Evolutionary conservation across 2,113 vertebrate genomes (phyloP).

Genomic region (Scomber scombrus): DNA sequence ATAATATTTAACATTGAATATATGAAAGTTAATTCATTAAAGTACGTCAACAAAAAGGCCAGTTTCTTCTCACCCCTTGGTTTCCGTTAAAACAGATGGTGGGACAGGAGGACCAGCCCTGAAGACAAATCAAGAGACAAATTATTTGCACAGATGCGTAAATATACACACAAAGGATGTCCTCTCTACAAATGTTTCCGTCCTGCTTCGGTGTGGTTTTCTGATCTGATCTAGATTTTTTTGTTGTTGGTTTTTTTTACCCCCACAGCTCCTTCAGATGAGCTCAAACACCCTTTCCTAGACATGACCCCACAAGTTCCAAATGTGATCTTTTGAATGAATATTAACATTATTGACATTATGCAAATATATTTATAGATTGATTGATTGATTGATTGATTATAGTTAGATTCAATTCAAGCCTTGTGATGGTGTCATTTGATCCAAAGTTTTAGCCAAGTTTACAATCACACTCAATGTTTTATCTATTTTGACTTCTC

Average conservation of each 20-base stretch:
- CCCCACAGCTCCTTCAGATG: not conserved
- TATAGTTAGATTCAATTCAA: no score
- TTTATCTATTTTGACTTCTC: no score
- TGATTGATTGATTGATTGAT: no score
- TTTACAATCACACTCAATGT: no score
- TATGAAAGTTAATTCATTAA: not conserved
- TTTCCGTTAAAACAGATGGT: constrained; percentile 92
- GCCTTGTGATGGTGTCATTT: not conserved
- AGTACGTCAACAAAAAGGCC: not conserved
- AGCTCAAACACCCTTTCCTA: not conserved
- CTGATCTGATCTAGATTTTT: not conserved
- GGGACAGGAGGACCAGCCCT: constrained; percentile 86
- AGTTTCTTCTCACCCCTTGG: constrained; percentile 89
- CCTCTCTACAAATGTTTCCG: not conserved
- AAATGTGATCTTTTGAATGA: not conserved
- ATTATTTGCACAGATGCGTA: not conserved
- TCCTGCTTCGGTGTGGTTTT: constrained; percentile 36
- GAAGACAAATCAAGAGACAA: constrained; percentile 9
- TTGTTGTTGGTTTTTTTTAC: not conserved
- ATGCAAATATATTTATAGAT: not conserved
- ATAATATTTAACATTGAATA: not conserved
- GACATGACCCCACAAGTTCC: not conserved
- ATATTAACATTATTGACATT: not conserved
- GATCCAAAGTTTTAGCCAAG: no score
- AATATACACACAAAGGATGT: constrained; percentile 7